These are phyloP conservation scores for Epirrita christyi DNA, from an alignment of 2,888 invertebrate genomes.

Conservation along the genomic window DNA sequence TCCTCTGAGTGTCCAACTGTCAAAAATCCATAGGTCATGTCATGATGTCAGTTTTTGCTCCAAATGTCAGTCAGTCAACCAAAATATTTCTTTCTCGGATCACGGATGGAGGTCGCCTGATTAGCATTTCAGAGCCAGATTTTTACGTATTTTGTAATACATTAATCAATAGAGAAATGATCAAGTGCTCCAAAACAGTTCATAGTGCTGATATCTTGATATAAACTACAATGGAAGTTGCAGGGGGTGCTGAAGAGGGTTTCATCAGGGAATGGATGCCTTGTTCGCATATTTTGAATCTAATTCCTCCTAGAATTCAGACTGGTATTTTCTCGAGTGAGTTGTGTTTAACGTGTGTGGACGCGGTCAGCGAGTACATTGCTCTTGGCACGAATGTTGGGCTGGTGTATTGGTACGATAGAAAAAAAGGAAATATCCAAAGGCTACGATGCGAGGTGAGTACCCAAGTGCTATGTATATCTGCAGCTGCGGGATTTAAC, in stretches of 20 bases:
- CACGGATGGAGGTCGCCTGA: too few species aligned
- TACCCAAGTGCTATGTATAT: neutral
- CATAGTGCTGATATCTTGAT: conserved; percentile 6
- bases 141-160: conserved; percentile 28
- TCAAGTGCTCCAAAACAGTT: conserved; percentile 29
- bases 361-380: conserved; percentile 92
- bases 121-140: conserved; percentile 13
- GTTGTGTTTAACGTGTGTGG: conserved; percentile 91
- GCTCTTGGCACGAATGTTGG: conserved; percentile 95
- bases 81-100: too few species aligned
- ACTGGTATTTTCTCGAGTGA: conserved; percentile 91
- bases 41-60: too few species aligned
- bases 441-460: conserved; percentile 92
- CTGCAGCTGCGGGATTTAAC: too few species aligned
- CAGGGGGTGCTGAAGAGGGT: conserved; percentile 74
- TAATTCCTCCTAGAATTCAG: conserved; percentile 90
- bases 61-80: too few species aligned
- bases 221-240: conserved; percentile 65
- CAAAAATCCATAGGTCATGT: too few species aligned
- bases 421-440: conserved; percentile 90
- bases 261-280: conserved; percentile 93
- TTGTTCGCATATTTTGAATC: conserved; percentile 88
- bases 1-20: too few species aligned
- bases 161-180: conserved; percentile 37
- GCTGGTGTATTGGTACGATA: conserved; percentile 94